phyloP scores from a whole-genome alignment of 2,888 invertebrate species.

The Morpho deidamia region DNA sequence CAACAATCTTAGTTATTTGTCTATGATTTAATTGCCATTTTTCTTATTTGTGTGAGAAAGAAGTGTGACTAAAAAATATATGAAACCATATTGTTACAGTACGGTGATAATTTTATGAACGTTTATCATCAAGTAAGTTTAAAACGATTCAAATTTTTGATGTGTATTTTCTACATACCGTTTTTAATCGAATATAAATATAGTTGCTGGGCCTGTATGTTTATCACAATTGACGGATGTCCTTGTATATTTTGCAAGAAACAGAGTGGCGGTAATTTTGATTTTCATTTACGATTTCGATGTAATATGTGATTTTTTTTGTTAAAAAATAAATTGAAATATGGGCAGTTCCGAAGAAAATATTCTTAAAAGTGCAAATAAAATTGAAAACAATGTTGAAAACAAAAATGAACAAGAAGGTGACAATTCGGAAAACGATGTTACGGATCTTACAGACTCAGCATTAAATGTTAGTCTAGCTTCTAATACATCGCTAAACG shows the following conservation, averaged over 20 bases:
- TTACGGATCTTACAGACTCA: slow-evolving; percentile 44
- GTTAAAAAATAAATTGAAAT: slow-evolving; percentile 33
- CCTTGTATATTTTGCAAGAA: slow-evolving; percentile 72
- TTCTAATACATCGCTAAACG: slow-evolving; percentile 37
- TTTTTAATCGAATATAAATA: slow-evolving; percentile 38
- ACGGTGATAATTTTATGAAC: slow-evolving; percentile 26
- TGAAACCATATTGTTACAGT: slow-evolving; percentile 35
- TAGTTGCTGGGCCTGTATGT: slow-evolving; percentile 61
- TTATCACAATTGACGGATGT: slow-evolving; percentile 75
- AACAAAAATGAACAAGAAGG: slow-evolving; percentile 20
- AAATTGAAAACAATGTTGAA: slow-evolving; percentile 42
- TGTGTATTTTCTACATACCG: slow-evolving; percentile 10
- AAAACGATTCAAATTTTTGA: slow-evolving; percentile 4
- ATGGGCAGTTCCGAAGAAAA: slow-evolving; percentile 68
- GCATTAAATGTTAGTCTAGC: slow-evolving; percentile 38
- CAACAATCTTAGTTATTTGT: neutral
- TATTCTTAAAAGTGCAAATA: slow-evolving; percentile 41
- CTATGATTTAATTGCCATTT: slow-evolving; percentile 52
- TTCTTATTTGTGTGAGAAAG: slow-evolving; percentile 38
- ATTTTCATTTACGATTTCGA: slow-evolving; percentile 42
- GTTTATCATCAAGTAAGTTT: slow-evolving; percentile 6
- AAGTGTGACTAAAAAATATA: slow-evolving; percentile 27
- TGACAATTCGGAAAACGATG: slow-evolving; percentile 52
- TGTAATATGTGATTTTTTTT: slow-evolving; percentile 43
- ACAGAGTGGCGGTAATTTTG: slow-evolving; percentile 72